A percentile compares a stretch with the other conserved stretches of the same genome.
phyloP scores from a whole-genome alignment of 2,888 invertebrate species.

The Cephus rjabovi region DNA sequence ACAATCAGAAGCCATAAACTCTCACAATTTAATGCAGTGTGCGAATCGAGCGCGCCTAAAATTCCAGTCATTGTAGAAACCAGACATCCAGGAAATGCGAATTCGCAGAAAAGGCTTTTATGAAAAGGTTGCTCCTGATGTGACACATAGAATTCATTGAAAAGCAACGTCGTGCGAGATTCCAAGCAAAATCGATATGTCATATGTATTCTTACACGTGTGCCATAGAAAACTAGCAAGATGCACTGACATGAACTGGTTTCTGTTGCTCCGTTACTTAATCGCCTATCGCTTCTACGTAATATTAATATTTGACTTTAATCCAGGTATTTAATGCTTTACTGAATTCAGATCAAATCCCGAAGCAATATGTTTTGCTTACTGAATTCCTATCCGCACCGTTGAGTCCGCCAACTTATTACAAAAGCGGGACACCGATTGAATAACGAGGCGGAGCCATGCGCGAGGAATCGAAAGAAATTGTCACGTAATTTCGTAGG shows the following conservation, averaged over 20 bases:
- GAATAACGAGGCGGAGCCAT: constrained; percentile 21
- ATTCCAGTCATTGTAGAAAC: too few relatives aligned
- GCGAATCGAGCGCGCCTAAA: too few relatives aligned
- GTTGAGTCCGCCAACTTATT: neutral
- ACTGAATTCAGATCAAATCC: too few relatives aligned
- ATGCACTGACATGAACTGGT: too few relatives aligned
- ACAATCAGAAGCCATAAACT: too few relatives aligned
- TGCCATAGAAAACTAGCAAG: too few relatives aligned
- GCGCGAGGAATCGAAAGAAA: constrained; percentile 22
- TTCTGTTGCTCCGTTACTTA: too few relatives aligned
- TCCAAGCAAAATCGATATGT: constrained; percentile 34
- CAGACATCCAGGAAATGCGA: neutral
- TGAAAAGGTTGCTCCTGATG: constrained; percentile 35
- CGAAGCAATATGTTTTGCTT: too few relatives aligned
- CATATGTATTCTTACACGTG: constrained; percentile 26
- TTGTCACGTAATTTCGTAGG: constrained; percentile 29
- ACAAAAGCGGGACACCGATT: constrained; percentile 20
- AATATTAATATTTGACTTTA: too few relatives aligned
- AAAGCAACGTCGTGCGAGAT: constrained; percentile 36
- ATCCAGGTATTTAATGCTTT: too few relatives aligned
- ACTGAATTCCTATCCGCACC: neutral
- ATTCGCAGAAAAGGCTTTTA: constrained; percentile 34
- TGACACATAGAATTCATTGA: constrained; percentile 35
- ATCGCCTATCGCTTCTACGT: too few relatives aligned
- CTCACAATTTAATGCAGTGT: too few relatives aligned